Evolutionary conservation across 2,888 invertebrate species (phyloP), one percentile per base, ranked within the genome.

Genomic region (Caradrina kadenii): DNA sequence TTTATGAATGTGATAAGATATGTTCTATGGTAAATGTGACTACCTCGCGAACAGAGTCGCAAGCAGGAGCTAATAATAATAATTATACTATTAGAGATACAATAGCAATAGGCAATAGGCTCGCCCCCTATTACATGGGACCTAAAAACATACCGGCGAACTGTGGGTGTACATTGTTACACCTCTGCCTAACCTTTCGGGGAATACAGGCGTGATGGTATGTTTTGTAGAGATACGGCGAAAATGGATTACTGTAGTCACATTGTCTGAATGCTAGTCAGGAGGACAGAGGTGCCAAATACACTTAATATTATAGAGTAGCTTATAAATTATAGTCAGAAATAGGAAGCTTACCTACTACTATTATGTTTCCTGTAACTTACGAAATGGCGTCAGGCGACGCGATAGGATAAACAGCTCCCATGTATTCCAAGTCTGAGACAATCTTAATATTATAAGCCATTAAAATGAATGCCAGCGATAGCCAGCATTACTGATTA

Each of bases 251-350:
- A 6, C 11, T 52, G 48, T 19, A 54, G 52, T 56, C 6, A 58
- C 66, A 39, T 19, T 48, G 19, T 63, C n/a, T 45, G 22, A 35
- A n/a, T 22, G 56, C 21, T 53, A 17, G 13, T 59, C 31, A 50
- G 42, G 8, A 60, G 49, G 61, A n/a, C 55, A 45, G 59, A 50
- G 45, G 31, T 21, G 22, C 21, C 49, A 62, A 58, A 59, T 58
- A 54, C 21, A 73, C 63, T 62, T 70, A 69, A 21, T 45, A 64
- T 26, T 59, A 65, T 11, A 58, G 5, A 26, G 66, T 45, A 42
- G 26, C 10, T 55, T 65, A 73, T 55, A 63, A 58, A 59, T 65
- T 58, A 73, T 58, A 69, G 35, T 52, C 21, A 58, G 19, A 53
- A 64, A 61, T n/a, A 58, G 54, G 54, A 63, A 35, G 52, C 62